Evolutionary conservation across 2,113 vertebrate species (phyloP).

Genomic region (Hiodon tergisus): DNA sequence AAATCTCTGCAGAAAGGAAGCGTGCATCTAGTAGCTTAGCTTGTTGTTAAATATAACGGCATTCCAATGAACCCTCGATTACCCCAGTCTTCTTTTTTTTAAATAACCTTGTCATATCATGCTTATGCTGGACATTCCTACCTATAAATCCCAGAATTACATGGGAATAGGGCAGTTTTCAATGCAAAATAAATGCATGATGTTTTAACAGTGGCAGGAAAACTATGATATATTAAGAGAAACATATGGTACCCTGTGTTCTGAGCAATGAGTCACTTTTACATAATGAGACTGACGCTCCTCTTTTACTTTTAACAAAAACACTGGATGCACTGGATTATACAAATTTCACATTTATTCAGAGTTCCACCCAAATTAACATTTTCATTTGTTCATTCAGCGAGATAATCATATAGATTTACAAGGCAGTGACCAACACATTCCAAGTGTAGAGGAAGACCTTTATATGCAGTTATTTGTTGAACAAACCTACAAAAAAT

Average conservation of each 20-base stretch:
- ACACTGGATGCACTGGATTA: too few species aligned
- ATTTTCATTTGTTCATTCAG: not conserved
- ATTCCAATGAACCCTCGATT: not conserved
- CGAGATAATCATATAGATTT: not conserved
- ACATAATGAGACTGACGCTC: too few species aligned
- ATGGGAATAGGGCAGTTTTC: too few species aligned
- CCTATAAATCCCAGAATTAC: too few species aligned
- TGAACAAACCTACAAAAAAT: slow-evolving; percentile 40
- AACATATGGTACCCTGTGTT: too few species aligned
- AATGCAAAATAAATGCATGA: too few species aligned
- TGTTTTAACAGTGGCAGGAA: too few species aligned
- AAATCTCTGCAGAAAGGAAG: not conserved
- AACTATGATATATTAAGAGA: too few species aligned
- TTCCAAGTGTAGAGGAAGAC: slow-evolving; percentile 21
- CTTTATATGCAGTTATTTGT: slow-evolving; percentile 29
- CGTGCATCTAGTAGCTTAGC: not conserved
- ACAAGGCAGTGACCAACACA: slow-evolving; percentile 5
- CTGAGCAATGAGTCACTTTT: too few species aligned
- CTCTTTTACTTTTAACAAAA: too few species aligned
- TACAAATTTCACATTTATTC: slow-evolving; percentile 19
- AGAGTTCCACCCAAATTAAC: slow-evolving; percentile 1
- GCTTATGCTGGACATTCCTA: too few species aligned
- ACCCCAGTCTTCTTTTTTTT: not conserved
- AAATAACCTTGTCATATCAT: not conserved
- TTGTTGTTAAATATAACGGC: not conserved